phyloP scores from a whole-genome alignment of 2,797 vertebrate species.

The Coranthus polyacanthus region DNA sequence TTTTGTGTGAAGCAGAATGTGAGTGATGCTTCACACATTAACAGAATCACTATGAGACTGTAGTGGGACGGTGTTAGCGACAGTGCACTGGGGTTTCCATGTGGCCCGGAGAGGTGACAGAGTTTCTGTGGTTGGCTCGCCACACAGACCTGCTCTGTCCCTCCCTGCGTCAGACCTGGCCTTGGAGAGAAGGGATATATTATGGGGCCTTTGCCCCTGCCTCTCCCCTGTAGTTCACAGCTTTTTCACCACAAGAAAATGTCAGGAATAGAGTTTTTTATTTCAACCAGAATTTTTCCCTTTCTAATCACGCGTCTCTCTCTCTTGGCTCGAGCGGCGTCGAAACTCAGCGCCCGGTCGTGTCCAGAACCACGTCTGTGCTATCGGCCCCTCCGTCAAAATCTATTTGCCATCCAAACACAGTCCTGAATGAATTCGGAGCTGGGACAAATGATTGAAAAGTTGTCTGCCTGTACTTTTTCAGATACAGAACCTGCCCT shows the following conservation, averaged over 20 bases:
- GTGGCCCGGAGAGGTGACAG: conserved; percentile 75
- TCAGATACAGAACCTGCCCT: conserved; percentile 56
- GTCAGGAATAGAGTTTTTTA: conserved; percentile 64
- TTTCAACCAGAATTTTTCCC: conserved; percentile 62
- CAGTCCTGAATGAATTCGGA: conserved; percentile 62
- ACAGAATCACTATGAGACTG: conserved; percentile 49
- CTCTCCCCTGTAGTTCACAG: conserved; percentile 75
- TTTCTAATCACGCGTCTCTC: conserved; percentile 67
- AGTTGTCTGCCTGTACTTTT: conserved; percentile 53
- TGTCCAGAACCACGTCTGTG: conserved; percentile 68
- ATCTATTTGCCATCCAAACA: conserved; percentile 73
- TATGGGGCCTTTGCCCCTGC: conserved; percentile 76
- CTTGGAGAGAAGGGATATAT: conserved; percentile 81
- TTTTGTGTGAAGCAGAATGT: conserved; percentile 47
- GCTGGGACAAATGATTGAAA: conserved; percentile 53
- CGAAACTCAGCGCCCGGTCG: conserved; percentile 64
- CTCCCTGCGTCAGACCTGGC: conserved; percentile 82
- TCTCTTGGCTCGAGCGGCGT: conserved; percentile 60
- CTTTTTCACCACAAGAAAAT: conserved; percentile 75
- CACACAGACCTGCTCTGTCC: conserved; percentile 82
- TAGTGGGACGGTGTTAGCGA: conserved; percentile 58
- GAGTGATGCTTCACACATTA: conserved; percentile 57
- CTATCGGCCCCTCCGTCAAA: conserved; percentile 75
- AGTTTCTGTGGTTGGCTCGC: conserved; percentile 79
- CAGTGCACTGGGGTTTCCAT: conserved; percentile 67